A percentile compares a stretch with the other conserved stretches of the same genome.
Evolutionary conservation across 2,888 invertebrate genomes (phyloP).

Genomic region (Odontocerum albicorne): DNA sequence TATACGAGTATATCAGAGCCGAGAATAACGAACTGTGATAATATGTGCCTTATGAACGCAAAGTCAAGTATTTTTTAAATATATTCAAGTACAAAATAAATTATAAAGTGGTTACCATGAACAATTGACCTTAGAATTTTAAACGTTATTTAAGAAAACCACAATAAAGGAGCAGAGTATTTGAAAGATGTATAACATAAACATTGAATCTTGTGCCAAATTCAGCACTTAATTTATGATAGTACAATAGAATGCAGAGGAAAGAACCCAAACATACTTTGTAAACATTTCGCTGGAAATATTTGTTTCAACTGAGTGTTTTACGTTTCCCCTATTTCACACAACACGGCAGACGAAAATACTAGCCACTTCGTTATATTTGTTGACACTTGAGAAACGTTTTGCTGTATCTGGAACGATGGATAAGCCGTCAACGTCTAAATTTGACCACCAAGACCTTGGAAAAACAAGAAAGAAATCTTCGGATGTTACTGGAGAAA

Average conservation of each 20-base stretch:
- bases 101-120: no score
- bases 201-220: constrained; percentile 13
- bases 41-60: no score
- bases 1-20: no score
- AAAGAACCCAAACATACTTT: not conserved
- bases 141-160: no score
- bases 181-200: constrained; percentile 4
- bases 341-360: not conserved
- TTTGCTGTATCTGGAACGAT: not conserved
- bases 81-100: no score
- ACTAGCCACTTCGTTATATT: no score
- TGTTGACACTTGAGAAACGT: no score
- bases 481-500: constrained; percentile 8
- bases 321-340: not conserved
- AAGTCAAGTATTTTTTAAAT: no score
- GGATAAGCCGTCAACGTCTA: constrained; percentile 15
- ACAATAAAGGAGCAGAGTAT: not conserved
- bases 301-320: no score
- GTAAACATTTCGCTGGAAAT: not conserved
- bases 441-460: not conserved
- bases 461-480: constrained; percentile 16
- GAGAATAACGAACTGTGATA: no score
- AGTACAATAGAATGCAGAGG: not conserved
- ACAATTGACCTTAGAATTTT: no score
- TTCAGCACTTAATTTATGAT: constrained; percentile 12